phyloP scores from a whole-genome alignment of 1,140 invertebrate genomes.

The Drosophila ananassae region DNA sequence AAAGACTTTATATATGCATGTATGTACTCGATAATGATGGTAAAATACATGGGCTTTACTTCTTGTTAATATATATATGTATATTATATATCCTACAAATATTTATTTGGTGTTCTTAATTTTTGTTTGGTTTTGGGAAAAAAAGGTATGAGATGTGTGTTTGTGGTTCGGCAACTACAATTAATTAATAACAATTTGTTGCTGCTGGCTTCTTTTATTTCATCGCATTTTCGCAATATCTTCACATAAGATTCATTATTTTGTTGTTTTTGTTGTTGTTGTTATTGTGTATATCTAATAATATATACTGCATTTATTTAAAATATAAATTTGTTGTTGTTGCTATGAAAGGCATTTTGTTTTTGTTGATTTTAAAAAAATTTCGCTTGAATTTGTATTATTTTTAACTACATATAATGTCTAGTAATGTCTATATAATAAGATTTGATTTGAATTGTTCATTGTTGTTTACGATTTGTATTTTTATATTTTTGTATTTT shows the following conservation, averaged over 20 bases:
- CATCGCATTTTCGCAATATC: constrained; percentile 18
- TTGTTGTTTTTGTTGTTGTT: constrained; percentile 45
- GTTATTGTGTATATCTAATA: constrained; percentile 41
- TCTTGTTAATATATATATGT: constrained; percentile 17
- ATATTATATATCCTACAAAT: constrained; percentile 29
- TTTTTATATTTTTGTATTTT: constrained; percentile 1
- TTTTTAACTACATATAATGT: constrained; percentile 74
- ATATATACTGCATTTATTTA: constrained; percentile 69
- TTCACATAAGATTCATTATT: constrained; percentile 13
- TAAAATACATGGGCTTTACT: constrained; percentile 50
- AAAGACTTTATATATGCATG: constrained; percentile 74
- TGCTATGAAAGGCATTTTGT: constrained; percentile 72
- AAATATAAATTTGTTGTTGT: constrained; percentile 67
- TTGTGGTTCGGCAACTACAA: constrained; percentile 42
- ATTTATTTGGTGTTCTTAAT: constrained; percentile 37
- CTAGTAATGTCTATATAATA: constrained; percentile 70
- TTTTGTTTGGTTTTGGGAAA: constrained; percentile 13
- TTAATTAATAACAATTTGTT: constrained; percentile 56
- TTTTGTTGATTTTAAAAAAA: constrained; percentile 55
- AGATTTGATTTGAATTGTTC: constrained; percentile 78
- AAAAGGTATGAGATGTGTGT: constrained; percentile 16
- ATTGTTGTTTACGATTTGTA: constrained; percentile 47
- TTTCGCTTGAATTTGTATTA: constrained; percentile 51
- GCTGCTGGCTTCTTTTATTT: constrained; percentile 43
- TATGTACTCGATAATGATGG: constrained; percentile 70